Evolutionary conservation across 2,797 vertebrate species (phyloP).

Genomic region (Sphenodon punctatus): DNA sequence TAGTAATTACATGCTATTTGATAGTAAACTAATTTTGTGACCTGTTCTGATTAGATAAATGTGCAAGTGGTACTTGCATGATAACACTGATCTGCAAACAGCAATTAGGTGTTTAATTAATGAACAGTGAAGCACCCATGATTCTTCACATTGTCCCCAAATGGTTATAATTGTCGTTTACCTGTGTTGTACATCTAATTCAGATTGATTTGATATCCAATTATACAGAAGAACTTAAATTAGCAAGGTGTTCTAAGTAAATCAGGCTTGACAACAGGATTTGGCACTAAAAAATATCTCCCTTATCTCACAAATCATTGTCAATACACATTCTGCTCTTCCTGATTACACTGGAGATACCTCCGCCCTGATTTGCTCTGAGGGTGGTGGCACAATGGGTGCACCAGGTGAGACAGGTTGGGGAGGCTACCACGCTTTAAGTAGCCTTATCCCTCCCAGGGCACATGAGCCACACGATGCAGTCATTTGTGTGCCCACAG

Average conservation of each 20-base stretch:
- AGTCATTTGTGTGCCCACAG: too few relatives aligned
- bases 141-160: neutral
- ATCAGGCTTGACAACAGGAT: neutral
- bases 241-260: neutral
- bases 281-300: neutral
- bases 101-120: constrained; percentile 12
- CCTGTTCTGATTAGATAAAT: constrained; percentile 12
- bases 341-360: neutral
- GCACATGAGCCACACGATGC: too few relatives aligned
- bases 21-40: neutral
- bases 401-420: too few relatives aligned
- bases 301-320: neutral
- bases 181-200: rapidly evolving
- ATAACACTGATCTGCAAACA: neutral
- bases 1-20: neutral
- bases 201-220: neutral
- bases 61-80: neutral
- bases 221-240: neutral
- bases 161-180: neutral
- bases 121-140: neutral
- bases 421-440: too few relatives aligned
- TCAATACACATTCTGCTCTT: neutral
- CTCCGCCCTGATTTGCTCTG: neutral
- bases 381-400: too few relatives aligned
- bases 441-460: too few relatives aligned